Conservation (phyloP, 2,113 vertebrate genomes). For the Triplophysa tibetana region DNA sequence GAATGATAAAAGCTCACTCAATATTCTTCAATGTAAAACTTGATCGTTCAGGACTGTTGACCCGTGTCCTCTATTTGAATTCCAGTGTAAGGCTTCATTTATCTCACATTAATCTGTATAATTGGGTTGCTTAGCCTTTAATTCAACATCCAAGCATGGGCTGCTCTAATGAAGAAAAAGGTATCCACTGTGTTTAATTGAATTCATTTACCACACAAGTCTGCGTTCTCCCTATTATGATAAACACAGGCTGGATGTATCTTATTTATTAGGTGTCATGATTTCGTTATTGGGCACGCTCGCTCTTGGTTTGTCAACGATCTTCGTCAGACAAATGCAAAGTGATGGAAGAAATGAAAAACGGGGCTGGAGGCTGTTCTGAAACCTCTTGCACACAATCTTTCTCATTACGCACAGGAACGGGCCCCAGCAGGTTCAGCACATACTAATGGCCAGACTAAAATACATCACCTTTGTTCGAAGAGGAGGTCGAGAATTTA, state of each 20-base stretch:
- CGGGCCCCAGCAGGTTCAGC: slow-evolving; percentile 2
- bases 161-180: slow-evolving; percentile 21
- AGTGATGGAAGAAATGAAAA: background rate
- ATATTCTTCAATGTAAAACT: background rate
- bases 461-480: slow-evolving; percentile 28
- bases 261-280: background rate
- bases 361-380: slow-evolving; percentile 16
- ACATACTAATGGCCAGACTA: slow-evolving; percentile 6
- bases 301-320: background rate
- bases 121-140: slow-evolving; percentile 23
- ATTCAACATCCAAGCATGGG: slow-evolving; percentile 19
- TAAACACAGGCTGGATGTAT: background rate
- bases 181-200: slow-evolving; percentile 19
- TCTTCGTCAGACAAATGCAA: background rate
- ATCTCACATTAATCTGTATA: slow-evolving; percentile 25
- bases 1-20: background rate
- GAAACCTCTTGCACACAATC: slow-evolving; percentile 17
- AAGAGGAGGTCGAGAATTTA: slow-evolving; percentile 11
- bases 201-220: slow-evolving; percentile 16
- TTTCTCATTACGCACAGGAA: slow-evolving; percentile 3
- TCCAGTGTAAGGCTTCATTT: background rate
- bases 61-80: slow-evolving; percentile 29
- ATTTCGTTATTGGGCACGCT: background rate
- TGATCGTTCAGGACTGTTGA: slow-evolving; percentile 20
- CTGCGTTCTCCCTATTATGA: background rate